Percentiles rank a stretch among this genome's conserved stretches.
phyloP scores from a whole-genome alignment of 2,888 invertebrate species.

The Stenchaetothrips biformis region DNA sequence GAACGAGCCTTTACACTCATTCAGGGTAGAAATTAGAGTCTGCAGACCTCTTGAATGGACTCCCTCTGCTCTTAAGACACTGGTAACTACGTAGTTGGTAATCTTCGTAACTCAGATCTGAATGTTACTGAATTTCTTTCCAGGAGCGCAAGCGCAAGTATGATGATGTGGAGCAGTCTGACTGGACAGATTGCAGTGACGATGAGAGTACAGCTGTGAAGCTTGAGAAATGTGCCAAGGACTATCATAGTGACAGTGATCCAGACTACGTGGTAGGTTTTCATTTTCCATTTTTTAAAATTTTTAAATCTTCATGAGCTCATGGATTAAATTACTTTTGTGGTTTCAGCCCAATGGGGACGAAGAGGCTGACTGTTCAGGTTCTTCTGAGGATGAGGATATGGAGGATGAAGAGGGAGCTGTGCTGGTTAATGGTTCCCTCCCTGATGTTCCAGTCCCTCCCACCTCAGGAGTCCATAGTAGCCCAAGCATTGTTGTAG shows the following conservation, averaged over 20 bases:
- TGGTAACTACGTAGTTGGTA: background rate
- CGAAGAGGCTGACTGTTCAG: background rate
- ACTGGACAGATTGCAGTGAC: background rate
- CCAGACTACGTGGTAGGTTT: background rate
- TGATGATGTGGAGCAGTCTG: background rate
- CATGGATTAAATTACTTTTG: background rate
- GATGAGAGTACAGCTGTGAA: background rate
- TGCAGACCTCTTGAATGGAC: no score
- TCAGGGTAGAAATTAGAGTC: no score
- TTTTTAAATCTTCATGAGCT: background rate
- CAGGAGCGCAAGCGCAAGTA: conserved; percentile 10
- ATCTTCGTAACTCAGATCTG: no score
- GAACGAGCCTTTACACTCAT: no score
- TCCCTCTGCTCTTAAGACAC: background rate
- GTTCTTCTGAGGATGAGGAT: background rate
- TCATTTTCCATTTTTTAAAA: background rate
- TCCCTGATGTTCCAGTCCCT: background rate
- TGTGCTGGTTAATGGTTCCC: background rate
- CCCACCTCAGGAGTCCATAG: background rate
- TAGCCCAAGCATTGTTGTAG: background rate
- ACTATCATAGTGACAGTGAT: background rate
- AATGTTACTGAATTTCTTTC: background rate
- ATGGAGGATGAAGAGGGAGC: background rate
- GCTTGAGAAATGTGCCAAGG: background rate
- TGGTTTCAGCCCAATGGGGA: background rate